A percentile compares a stretch with the other conserved stretches of the same genome.
Conservation (phyloP, 2,797 vertebrate genomes). For the Myotis pilosus region DNA sequence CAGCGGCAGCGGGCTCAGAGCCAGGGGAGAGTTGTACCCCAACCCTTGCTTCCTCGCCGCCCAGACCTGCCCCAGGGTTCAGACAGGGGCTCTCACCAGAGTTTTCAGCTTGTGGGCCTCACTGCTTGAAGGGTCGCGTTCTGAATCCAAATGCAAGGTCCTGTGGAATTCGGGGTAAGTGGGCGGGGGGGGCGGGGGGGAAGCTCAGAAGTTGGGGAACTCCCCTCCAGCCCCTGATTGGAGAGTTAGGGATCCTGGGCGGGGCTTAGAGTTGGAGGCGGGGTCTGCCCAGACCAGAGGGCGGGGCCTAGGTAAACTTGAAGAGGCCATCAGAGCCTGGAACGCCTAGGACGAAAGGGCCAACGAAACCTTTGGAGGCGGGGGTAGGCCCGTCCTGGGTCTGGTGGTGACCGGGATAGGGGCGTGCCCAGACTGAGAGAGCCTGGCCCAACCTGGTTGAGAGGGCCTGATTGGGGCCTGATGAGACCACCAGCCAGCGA, state of each 20-base stretch:
- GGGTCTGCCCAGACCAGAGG: neutral
- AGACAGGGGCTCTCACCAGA: constrained; percentile 64
- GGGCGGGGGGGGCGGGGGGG: too few relatives aligned
- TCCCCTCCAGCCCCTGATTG: constrained; percentile 60
- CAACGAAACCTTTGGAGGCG: neutral
- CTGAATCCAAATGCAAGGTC: constrained; percentile 7
- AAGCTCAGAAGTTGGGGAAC: constrained; percentile 24
- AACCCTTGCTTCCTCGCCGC: neutral
- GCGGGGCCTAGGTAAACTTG: neutral
- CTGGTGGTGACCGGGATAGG: neutral
- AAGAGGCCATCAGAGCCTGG: neutral
- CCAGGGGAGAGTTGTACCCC: neutral
- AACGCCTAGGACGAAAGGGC: neutral
- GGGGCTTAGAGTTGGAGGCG: neutral
- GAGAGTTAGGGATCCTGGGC: neutral
- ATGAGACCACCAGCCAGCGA: neutral
- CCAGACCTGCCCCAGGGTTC: neutral
- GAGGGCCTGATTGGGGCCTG: neutral
- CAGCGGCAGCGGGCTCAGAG: neutral
- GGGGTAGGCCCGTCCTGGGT: neutral
- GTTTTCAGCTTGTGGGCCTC: constrained; percentile 35
- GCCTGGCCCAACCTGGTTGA: neutral
- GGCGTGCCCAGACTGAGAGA: neutral
- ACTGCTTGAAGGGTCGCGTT: neutral
- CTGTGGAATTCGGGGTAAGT: neutral